Evolutionary conservation across 2,888 invertebrate species (phyloP).

Genomic region (Thecocarcelia acutangulata): DNA sequence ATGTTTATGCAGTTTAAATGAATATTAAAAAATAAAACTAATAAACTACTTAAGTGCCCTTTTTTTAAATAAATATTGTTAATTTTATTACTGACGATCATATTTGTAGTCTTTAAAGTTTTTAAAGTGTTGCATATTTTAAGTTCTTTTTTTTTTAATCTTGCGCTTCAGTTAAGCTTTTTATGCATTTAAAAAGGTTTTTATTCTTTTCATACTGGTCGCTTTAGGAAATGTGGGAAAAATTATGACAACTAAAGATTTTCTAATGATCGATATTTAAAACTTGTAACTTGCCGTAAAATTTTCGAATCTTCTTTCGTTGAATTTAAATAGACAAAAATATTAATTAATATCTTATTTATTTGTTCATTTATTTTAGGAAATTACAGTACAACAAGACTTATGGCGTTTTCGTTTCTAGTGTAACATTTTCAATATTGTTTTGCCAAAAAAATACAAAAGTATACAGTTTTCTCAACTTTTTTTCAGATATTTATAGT

Average conservation of each 20-base stretch:
- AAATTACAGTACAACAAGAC: no score
- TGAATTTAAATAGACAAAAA: no score
- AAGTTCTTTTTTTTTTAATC: neutral
- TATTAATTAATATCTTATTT: no score
- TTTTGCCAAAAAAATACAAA: no score
- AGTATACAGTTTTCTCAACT: no score
- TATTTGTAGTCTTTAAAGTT: slow-evolving; percentile 7
- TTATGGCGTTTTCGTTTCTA: no score
- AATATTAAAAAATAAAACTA: slow-evolving; percentile 42
- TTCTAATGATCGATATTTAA: neutral
- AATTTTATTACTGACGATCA: slow-evolving; percentile 35
- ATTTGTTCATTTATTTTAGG: no score
- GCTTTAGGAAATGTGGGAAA: slow-evolving; percentile 61
- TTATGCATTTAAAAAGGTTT: slow-evolving; percentile 21
- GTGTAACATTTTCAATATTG: no score
- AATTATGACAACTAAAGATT: slow-evolving; percentile 58
- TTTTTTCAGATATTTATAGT: no score
- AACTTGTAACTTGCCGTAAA: neutral
- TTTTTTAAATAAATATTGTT: slow-evolving; percentile 18
- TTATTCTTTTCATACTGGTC: neutral
- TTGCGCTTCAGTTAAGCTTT: neutral
- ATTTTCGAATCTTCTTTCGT: neutral
- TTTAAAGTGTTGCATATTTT: slow-evolving; percentile 7
- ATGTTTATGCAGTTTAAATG: slow-evolving; percentile 29
- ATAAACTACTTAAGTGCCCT: slow-evolving; percentile 44